Base-by-base conservation (phyloP, 2,888 invertebrate species). In the Phengaris alcon region DNA sequence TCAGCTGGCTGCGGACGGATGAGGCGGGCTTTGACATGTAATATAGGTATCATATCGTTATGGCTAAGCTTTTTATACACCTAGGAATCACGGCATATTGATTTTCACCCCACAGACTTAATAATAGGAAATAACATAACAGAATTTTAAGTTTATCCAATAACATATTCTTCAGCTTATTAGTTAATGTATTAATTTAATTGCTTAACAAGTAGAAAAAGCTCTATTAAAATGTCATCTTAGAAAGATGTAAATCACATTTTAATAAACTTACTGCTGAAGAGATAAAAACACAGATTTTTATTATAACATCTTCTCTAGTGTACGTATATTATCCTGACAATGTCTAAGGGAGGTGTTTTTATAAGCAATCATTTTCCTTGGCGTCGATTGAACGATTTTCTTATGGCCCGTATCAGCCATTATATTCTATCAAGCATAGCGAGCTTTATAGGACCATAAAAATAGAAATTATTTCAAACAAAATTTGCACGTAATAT, bases 1-100 rank as follows among this genome's bases (percentile, higher is more conserved):
- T 54, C 68, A 68, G 44, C 68, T 8, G 15, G 70, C 22, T 22
- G 51, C 22, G 54, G 73, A 75, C 68, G 73, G 70, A 74, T 76
- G 76, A 70, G 74, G 74, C 74, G 59, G 69, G 74, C 70, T 76
- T 74, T 70, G 55, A 70, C 74, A 70, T 70, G 73, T 55, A 48
- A 75, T 75, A 76, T 76, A 73, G 74, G 68, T 57, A 68, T 75
- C 22, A 72, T 72, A 35, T 35, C 51, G 51, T 70, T 64, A 64
- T 64, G 35, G 15, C 64, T 35, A 64, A 69, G 69, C 69, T 69
- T 46, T 48, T 46, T 69, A 70, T 70, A 15, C 51, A 51, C 48
- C 8, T 22, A 10, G 70, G 6, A 15, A 70, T 70, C n/a, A 70
- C 15, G 22, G 70, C 51, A 51, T 70, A 70, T 70, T 70, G 70